Evolutionary conservation across 64 coral and sea anemone species (phyloP).

Genomic region (Actinia tenebrosa): DNA sequence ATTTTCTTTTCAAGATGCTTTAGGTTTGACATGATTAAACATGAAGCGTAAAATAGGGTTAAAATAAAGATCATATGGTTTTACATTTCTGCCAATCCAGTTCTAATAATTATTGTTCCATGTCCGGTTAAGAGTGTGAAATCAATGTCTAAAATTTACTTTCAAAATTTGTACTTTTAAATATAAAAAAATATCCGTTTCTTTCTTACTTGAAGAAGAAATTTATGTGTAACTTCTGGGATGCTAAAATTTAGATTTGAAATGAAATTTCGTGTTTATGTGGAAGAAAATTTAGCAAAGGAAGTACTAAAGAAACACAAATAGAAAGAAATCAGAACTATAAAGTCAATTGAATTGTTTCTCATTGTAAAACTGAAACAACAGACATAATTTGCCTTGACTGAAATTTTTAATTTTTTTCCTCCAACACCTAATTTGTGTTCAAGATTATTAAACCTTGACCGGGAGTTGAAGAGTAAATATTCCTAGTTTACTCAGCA

Average conservation of each 20-base stretch:
- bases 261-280: background rate
- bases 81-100: background rate
- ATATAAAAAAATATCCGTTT: no score
- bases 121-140: background rate
- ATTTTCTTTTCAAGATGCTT: constrained; percentile 5
- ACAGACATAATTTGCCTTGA: constrained; percentile 1
- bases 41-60: background rate
- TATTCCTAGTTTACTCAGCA: background rate
- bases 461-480: background rate
- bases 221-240: no score
- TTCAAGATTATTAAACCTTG: background rate
- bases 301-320: background rate
- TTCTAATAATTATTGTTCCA: background rate
- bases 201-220: no score
- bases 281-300: background rate
- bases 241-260: no score
- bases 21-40: background rate
- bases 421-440: constrained; percentile 1
- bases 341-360: background rate
- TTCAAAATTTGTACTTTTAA: no score
- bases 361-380: background rate
- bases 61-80: background rate
- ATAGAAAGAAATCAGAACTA: background rate
- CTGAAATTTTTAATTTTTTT: background rate
- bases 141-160: no score